Base-by-base conservation (phyloP, 2,797 vertebrate species). In the Macrochelys suwanniensis region DNA sequence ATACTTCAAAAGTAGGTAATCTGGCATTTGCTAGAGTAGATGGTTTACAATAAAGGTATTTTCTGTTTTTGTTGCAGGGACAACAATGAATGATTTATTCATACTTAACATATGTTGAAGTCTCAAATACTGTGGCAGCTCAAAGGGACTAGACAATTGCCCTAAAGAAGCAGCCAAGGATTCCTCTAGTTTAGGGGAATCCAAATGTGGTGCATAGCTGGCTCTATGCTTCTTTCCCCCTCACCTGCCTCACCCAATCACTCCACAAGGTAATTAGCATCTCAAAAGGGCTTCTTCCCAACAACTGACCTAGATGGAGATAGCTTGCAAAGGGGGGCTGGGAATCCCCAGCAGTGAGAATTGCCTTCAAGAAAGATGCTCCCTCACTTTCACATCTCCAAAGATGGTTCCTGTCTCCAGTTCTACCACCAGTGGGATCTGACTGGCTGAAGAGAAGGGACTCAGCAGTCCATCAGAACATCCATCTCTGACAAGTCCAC, bases 401-500 rank as follows among this genome's bases (percentile, higher is more conserved):
- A 45, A 89, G 78, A 42, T 68, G 11, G 25, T 57, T 26, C 47
- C 10, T 33, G 31, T 15, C 1, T 25, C 82, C 2, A 2, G 2
- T 49, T 8, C 3, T n/a, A 2, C 87, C 59, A 88, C 5, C 91
- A 87, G 91, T 91, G 86, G 90, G 87, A 42, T 21, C 77, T 94
- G 61, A 71, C 83, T 87, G 76, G 90, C 45, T 92, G 80, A 88
- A 82, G 42, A 86, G 81, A 92, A 93, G 49, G 81, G 37, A 25
- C 47, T 95, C 81, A 93, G 87, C 47, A 88, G 90, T 83, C 87
- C 92, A 71, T 85, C 88, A 94, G 50, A 42, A n/a, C 33, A 65
- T n/a, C 7, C 15, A n/a, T n/a, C 28, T 93, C 54, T 93, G 93
- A 94, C 87, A 95, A 80, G 71, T 17, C 94, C 5, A 65, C 33